Evolutionary conservation across 2,113 vertebrate genomes (phyloP), one percentile per base, ranked within the genome.

Genomic region (Poeciliopsis retropinna): DNA sequence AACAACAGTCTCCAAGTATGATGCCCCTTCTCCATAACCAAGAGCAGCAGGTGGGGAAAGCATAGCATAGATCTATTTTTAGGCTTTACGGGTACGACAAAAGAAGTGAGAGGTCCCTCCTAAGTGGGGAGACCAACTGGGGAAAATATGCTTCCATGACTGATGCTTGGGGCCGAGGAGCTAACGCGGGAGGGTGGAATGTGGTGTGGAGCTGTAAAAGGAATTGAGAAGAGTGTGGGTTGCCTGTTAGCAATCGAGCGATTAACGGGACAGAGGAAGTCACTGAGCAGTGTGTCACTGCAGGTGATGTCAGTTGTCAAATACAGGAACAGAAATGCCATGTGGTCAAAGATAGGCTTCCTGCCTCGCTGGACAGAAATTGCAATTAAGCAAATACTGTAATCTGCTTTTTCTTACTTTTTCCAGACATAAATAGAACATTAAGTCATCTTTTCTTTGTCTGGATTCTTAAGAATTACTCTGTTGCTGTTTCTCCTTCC

Each of bases 181-280:
- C 78, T 87, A 86, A 88, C 78, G 22, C 78, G 81, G 41, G 31
- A 72, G 70, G 64, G 66, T 29, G 27, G 81, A 90, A 90, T 89
- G 89, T 87, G 74, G 72, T 83, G 82, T 34, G 0, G 78, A 72
- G 81, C 78, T 88, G 91, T 79, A 89, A 90, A 88, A 90, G 83
- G 80, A 85, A 77, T 80, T 51, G 77, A 47, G 68, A 72, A 71
- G 84, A 70, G 67, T 76, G 78, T 79, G 82, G 22, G 67, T 28
- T n/a, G 76, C 67, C 74, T 86, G 85, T 87, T 88, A 82, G 86
- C 78, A 41, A 81, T 22, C 72, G 13, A 80, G 80, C 89, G 88
- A 92, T 90, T 92, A 89, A 91, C 81, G 86, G 73, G 69, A 73
- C 3, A 11, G 64, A 91, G 91, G 92, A 93, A 93, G 92, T 89